These are phyloP conservation scores for Scaeva pyrastri DNA, from an alignment of 2,888 invertebrate species.

Conservation along the genomic window DNA sequence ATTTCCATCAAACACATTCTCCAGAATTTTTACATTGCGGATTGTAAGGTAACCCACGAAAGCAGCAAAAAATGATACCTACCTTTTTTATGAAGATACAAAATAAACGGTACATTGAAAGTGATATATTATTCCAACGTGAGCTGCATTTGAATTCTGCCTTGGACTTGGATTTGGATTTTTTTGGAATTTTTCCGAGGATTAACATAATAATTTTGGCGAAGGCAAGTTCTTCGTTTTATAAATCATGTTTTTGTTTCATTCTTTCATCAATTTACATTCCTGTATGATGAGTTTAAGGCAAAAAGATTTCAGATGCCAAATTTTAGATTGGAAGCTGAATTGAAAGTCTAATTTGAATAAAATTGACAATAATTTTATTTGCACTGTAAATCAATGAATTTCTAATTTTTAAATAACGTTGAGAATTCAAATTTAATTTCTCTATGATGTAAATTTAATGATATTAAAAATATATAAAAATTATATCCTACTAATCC, in stretches of 20 bases:
- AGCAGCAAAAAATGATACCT: not conserved
- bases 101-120: conserved; percentile 67
- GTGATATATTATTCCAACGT: conserved; percentile 68
- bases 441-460: too few relatives aligned
- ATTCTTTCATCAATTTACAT: not conserved
- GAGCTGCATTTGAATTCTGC: conserved; percentile 50
- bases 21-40: conserved; percentile 43
- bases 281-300: not conserved
- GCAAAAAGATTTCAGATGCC: not conserved
- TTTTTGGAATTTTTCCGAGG: not conserved
- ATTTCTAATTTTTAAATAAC: too few relatives aligned
- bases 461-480: too few relatives aligned
- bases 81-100: conserved; percentile 36
- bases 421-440: too few relatives aligned
- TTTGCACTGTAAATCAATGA: too few relatives aligned
- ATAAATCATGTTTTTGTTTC: not conserved
- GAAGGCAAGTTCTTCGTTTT: not conserved
- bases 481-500: too few relatives aligned
- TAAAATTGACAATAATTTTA: not conserved
- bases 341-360: not conserved
- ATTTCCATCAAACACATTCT: conserved; percentile 15
- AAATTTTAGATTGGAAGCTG: not conserved
- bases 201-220: not conserved
- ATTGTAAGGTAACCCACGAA: conserved; percentile 7
- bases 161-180: conserved; percentile 14